A percentile compares a stretch with the other conserved stretches of the same genome.
Conservation (phyloP, 30 jellyfish, hydroid and myxozoan genomes). For the Aurelia coerulea region DNA sequence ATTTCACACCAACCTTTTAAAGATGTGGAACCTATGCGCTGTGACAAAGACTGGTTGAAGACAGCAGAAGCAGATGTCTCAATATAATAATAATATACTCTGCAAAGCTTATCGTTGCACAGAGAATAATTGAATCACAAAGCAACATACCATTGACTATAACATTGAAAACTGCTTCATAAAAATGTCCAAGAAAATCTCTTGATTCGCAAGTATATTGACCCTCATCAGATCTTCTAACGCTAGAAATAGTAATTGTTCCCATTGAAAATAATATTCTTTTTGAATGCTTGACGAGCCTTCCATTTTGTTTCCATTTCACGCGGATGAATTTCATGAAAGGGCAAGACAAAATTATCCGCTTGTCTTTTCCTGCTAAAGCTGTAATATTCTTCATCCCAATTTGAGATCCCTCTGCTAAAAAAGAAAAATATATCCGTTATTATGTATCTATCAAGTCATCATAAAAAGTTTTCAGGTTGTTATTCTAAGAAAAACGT, state of each 20-base stretch:
- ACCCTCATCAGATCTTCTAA: conserved; percentile 30
- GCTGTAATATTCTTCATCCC: conserved; percentile 37
- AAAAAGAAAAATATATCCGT: no score
- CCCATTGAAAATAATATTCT: conserved; percentile 25
- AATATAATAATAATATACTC: no score
- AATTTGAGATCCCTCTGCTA: not conserved
- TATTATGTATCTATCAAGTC: no score
- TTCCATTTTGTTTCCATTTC: conserved; percentile 35
- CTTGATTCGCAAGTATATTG: conserved; percentile 30
- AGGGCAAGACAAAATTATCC: conserved; percentile 59
- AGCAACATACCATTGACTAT: conserved; percentile 30
- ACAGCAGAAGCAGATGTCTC: no score
- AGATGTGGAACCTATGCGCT: no score
- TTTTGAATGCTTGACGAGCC: not conserved
- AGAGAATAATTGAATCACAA: no score
- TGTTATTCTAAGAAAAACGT: no score
- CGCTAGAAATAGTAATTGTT: conserved; percentile 15
- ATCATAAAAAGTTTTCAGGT: no score
- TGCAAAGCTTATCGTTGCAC: no score
- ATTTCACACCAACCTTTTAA: no score
- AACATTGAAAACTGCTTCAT: conserved; percentile 47
- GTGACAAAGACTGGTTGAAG: no score
- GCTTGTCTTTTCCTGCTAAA: conserved; percentile 61
- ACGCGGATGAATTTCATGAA: conserved; percentile 25
- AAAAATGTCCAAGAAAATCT: conserved; percentile 6